Evolutionary conservation across 2,888 invertebrate species (phyloP), one percentile per base, ranked within the genome.

Genomic region (Lasius platythorax): DNA sequence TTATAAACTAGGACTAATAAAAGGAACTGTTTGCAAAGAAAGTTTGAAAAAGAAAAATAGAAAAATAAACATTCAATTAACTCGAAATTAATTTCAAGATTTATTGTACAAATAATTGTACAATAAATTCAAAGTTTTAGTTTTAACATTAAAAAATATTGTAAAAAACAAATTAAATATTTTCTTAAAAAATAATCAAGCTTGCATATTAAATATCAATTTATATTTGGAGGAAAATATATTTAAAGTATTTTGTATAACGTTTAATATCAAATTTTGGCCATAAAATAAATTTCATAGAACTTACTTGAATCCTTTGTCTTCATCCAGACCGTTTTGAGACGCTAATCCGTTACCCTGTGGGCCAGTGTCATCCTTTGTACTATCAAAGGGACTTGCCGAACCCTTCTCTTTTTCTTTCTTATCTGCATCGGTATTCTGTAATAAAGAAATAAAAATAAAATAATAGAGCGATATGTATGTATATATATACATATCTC

Each of bases 241-340:
- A 37, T 4, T 12, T 3, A 2, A 33, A 61, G 28, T 2, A 37
- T 43, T 74, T 75, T 3, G 1, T 58, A 11, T 18, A 40, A 43
- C 15, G 3, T 30, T 28, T 40, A n/a, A 61, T n/a, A 37, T 46
- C n/a, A 12, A 58, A 37, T 33, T 74, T 8, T 12, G 63, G 0
- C n/a, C 18, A 11, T 9, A 40, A 76, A 40, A 23, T 30, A 15
- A 53, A 12, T 37, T 12, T 37, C 30, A 15, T 4, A 15, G 58
- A 67, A 97, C 98, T 97, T 95, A 98, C 98, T 98, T 98, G 95
- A 98, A 98, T 91, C 97, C 97, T 96, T 98, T 98, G 93, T 98
- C 98, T 93, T 98, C 98, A 92, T 98, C 98, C 91, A 98, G 96
- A 89, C 97, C 97, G 95, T 97, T 97, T 94, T 96, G 96, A 86